Evolutionary conservation across 2,888 invertebrate genomes (phyloP).

Genomic region (Caenorhabditis sp.): DNA sequence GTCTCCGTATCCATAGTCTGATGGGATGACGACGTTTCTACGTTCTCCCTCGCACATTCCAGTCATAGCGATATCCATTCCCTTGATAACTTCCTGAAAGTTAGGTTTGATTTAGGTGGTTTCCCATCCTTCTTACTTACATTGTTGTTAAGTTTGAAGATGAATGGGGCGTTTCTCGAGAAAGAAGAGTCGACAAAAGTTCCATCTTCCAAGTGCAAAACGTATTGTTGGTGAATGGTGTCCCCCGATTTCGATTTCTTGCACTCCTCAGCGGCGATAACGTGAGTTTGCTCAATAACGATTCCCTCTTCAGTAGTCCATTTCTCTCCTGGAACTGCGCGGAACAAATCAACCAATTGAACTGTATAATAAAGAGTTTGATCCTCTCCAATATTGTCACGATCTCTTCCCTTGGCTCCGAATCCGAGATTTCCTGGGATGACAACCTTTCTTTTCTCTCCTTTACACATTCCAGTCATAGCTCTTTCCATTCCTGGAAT

Average conservation of each 20-base stretch:
- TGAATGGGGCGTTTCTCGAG: constrained; percentile 68
- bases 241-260: constrained; percentile 59
- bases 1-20: constrained; percentile 66
- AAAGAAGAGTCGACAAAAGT: constrained; percentile 70
- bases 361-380: constrained; percentile 70
- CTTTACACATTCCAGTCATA: constrained; percentile 70
- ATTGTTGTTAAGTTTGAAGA: constrained; percentile 63
- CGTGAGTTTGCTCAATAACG: constrained; percentile 48
- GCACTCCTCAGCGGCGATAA: constrained; percentile 53
- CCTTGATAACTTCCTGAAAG: constrained; percentile 67
- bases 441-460: constrained; percentile 70
- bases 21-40: constrained; percentile 68
- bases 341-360: constrained; percentile 69
- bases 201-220: constrained; percentile 67
- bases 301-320: constrained; percentile 68
- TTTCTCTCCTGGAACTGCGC: constrained; percentile 66
- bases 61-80: constrained; percentile 69
- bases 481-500: constrained; percentile 70
- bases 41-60: constrained; percentile 70
- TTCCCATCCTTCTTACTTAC: constrained; percentile 15
- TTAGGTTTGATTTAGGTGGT: no score
- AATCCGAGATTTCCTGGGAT: constrained; percentile 68
- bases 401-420: constrained; percentile 55
- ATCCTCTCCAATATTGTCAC: constrained; percentile 64
- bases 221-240: constrained; percentile 68